A percentile compares a stretch with the other conserved stretches of the same genome.
Evolutionary conservation across 2,888 invertebrate species (phyloP).

Genomic region (Acleris cristana): DNA sequence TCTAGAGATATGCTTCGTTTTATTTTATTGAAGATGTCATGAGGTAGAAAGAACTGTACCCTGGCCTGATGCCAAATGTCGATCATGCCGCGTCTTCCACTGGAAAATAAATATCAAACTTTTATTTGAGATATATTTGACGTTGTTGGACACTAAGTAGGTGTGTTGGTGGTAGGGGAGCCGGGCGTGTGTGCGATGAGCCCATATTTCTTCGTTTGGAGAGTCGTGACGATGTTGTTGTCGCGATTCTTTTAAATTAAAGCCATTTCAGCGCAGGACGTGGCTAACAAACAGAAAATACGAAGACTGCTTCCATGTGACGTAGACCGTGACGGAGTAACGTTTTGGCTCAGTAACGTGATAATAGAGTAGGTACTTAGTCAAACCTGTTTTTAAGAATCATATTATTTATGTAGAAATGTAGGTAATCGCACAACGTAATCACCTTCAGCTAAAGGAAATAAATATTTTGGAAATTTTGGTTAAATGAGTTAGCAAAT

Average conservation of each 20-base stretch:
- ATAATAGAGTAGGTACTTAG: background rate
- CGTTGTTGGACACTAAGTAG: constrained; percentile 13
- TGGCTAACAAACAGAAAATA: constrained; percentile 9
- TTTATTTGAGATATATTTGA: constrained; percentile 38
- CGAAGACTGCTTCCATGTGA: background rate
- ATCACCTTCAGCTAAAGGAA: too few relatives aligned
- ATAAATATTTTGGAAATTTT: too few relatives aligned
- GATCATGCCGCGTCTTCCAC: constrained; percentile 72
- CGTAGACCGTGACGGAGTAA: too few relatives aligned
- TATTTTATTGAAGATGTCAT: constrained; percentile 70
- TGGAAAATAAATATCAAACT: constrained; percentile 70
- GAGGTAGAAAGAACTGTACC: constrained; percentile 74
- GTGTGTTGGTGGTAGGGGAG: constrained; percentile 13
- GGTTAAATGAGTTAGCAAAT: too few relatives aligned
- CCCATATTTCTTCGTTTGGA: constrained; percentile 39
- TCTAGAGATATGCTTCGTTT: constrained; percentile 58
- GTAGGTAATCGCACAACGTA: too few relatives aligned
- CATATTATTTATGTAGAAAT: too few relatives aligned
- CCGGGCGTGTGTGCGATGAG: constrained; percentile 34
- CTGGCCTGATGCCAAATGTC: constrained; percentile 77
- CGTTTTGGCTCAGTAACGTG: background rate
- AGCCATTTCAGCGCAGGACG: constrained; percentile 14
- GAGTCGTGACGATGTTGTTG: constrained; percentile 37
- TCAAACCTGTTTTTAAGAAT: background rate
- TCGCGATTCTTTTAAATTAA: constrained; percentile 36